phyloP scores from a whole-genome alignment of 1,140 invertebrate species.

The Trachymyrmex cornetzi region DNA sequence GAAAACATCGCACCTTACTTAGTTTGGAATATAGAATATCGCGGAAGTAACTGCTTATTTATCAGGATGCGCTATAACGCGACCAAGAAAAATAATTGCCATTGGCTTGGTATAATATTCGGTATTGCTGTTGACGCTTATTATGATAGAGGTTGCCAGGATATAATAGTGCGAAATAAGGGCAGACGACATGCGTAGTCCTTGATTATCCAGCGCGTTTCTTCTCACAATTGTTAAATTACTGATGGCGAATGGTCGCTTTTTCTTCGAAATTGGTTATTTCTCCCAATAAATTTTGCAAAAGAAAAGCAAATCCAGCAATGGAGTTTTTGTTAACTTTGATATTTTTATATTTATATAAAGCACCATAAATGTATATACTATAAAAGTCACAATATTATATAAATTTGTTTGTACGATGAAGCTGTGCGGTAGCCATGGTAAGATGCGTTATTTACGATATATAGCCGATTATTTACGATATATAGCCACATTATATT shows the following conservation, averaged over 20 bases:
- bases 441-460: conserved; percentile 39
- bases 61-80: conserved; percentile 39
- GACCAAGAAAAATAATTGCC: conserved; percentile 41
- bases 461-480: conserved; percentile 25
- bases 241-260: not conserved
- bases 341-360: not conserved
- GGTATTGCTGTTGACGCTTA: conserved; percentile 36
- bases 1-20: conserved; percentile 57
- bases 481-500: not conserved
- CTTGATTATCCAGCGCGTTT: not conserved
- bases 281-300: not conserved
- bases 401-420: not conserved
- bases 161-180: conserved; percentile 25
- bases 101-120: conserved; percentile 36
- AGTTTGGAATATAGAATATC: conserved; percentile 40
- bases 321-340: not conserved
- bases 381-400: not conserved
- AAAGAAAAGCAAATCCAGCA: not conserved
- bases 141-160: conserved; percentile 5
- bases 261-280: not conserved
- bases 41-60: conserved; percentile 48
- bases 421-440: not conserved
- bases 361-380: not conserved
- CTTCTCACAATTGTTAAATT: not conserved
- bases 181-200: not conserved